A percentile compares a stretch with the other conserved stretches of the same genome.
phyloP scores from a whole-genome alignment of 2,113 vertebrate species.

The Oncorhynchus kisutch region DNA sequence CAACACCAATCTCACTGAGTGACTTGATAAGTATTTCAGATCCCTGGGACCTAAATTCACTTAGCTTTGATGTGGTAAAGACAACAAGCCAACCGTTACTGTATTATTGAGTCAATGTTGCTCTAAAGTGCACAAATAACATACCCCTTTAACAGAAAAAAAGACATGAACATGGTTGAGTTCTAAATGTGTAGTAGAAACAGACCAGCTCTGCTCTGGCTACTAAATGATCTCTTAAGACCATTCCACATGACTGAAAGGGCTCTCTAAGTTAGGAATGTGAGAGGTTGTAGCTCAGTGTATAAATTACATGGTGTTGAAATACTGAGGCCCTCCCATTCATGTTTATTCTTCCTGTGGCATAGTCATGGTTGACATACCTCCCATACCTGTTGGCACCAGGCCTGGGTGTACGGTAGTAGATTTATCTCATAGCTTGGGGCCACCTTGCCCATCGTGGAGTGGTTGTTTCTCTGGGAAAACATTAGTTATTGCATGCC shows the following conservation, averaged over 20 bases:
- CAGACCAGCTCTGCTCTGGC: conserved; percentile 15
- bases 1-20: conserved; percentile 17
- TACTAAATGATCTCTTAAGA: conserved; percentile 42
- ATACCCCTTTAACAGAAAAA: not conserved
- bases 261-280: conserved; percentile 54
- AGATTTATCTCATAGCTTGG: conserved; percentile 79
- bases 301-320: conserved; percentile 47
- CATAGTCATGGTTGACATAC: conserved; percentile 75
- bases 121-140: conserved; percentile 22
- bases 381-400: conserved; percentile 72
- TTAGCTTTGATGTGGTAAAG: conserved; percentile 9
- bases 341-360: conserved; percentile 70
- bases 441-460: conserved; percentile 65
- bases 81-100: not conserved
- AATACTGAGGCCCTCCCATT: conserved; percentile 36
- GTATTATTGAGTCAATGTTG: conserved; percentile 39
- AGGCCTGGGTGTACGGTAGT: conserved; percentile 60
- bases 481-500: conserved; percentile 60
- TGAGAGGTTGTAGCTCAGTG: conserved; percentile 46
- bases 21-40: too few relatives aligned
- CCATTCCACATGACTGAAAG: conserved; percentile 50
- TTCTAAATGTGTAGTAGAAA: conserved; percentile 12
- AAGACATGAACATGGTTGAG: not conserved
- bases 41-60: too few relatives aligned
- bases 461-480: conserved; percentile 58